Conservation (phyloP, 2,888 invertebrate genomes). For the Byasa hedistus region DNA sequence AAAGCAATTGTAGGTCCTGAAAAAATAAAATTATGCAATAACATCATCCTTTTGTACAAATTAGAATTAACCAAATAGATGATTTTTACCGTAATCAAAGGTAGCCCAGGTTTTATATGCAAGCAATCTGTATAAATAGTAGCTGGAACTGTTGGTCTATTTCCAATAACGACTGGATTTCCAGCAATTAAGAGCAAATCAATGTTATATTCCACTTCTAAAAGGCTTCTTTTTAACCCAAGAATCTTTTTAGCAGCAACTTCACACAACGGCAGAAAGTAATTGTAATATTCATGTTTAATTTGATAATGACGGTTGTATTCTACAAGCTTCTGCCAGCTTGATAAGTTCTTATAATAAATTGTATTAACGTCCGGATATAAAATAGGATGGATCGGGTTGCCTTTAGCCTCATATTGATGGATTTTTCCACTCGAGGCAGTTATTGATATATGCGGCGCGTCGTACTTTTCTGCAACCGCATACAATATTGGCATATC, state of each 20-base stretch:
- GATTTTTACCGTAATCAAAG: conserved; percentile 52
- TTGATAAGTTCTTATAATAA: conserved; percentile 59
- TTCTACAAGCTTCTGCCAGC: conserved; percentile 62
- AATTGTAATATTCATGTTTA: conserved; percentile 61
- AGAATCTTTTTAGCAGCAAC: conserved; percentile 63
- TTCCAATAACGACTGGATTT: conserved; percentile 62
- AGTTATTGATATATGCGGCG: conserved; percentile 76
- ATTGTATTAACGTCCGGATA: conserved; percentile 74
- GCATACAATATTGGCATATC: conserved; percentile 72
- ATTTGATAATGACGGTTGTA: conserved; percentile 56
- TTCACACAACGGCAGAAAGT: conserved; percentile 60
- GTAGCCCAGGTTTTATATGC: conserved; percentile 61
- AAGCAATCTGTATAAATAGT: conserved; percentile 63
- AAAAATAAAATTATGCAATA: conserved; percentile 36
- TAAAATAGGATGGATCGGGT: conserved; percentile 72
- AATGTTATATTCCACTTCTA: conserved; percentile 65
- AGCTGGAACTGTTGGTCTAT: conserved; percentile 64
- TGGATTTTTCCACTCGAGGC: conserved; percentile 70
- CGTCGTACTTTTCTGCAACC: conserved; percentile 75
- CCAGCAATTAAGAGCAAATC: conserved; percentile 66
- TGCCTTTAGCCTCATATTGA: conserved; percentile 75
- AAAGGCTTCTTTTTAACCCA: conserved; percentile 55
- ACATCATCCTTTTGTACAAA: background rate
- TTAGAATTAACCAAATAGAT: background rate
- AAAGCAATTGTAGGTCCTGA: conserved; percentile 54